Evolutionary conservation across 2,113 vertebrate genomes (phyloP), one percentile per base, ranked within the genome.

Genomic region (Dascyllus trimaculatus): DNA sequence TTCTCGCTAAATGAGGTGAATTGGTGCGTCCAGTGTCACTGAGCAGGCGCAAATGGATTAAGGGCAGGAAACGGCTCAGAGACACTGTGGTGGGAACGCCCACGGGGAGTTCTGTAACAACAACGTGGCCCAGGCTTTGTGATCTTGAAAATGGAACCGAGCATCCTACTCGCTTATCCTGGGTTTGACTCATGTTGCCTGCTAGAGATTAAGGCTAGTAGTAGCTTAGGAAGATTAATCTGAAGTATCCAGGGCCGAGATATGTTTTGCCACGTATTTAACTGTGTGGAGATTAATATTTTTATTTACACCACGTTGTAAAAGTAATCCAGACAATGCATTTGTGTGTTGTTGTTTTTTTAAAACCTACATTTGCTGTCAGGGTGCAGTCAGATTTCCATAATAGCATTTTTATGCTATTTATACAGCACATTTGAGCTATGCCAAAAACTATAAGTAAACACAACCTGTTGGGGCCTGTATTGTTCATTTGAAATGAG

Each of bases 121-220:
- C 87, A 90, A 90, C 88, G 91, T 90, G 90, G 91, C 77, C 75
- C 75, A 38, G 84, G 80, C 79, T 86, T 88, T 91, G 80, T 89
- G 82, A 85, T 89, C 81, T 86, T 71, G 78, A 85, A 90, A 89
- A 91, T 89, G 89, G 70, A 87, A 61, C 71, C 72, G 67, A 85
- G 76, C 89, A 74, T 92, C 89, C 79, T 32, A 11, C 45, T 68
- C 60, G 24, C 8, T 59, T 51, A 72, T 80, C 73, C 80, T 13
- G 52, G 74, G 71, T 51, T 68, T 38, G 57, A 80, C 71, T 75
- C 58, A 4, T 64, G 52, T 66, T 70, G 54, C 60, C 82, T 78
- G 65, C 8, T 0, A 0, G 40, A 79, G 79, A 91, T 81, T 85
- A 88, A 82, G 81, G 72, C 70, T 81, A 58, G 56, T 15, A 9